A percentile compares a stretch with the other conserved stretches of the same genome.
phyloP scores from a whole-genome alignment of 2,113 vertebrate species.

The Eonycteris spelaea region DNA sequence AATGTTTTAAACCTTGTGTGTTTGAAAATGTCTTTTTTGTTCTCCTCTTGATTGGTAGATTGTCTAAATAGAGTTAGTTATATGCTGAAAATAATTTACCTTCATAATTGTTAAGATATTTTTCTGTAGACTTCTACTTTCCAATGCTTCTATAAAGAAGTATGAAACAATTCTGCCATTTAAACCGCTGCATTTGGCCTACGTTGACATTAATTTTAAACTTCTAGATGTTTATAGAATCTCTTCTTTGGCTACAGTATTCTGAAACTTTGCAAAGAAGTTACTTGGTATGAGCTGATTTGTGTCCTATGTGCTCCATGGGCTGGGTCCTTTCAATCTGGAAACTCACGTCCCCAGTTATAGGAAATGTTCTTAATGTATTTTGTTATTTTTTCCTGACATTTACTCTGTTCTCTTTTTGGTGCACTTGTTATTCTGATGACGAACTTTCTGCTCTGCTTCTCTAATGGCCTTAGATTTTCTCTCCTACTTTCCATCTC shows the following conservation, averaged over 20 bases:
- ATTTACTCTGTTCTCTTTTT: neutral
- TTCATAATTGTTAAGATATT: neutral
- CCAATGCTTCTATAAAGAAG: neutral
- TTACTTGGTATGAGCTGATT: neutral
- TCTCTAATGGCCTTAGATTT: neutral
- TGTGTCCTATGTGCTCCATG: neutral
- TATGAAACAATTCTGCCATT: neutral
- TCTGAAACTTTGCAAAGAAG: neutral
- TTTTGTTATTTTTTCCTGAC: neutral
- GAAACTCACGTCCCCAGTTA: neutral
- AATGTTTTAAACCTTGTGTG: neutral
- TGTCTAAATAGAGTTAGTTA: neutral
- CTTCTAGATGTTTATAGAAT: neutral
- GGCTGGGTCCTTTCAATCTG: neutral
- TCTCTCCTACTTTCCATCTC: neutral
- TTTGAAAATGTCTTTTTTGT: constrained; percentile 17
- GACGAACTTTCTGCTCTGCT: neutral
- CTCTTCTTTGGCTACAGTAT: neutral
- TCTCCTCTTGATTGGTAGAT: neutral
- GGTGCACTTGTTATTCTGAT: neutral
- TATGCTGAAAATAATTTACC: neutral
- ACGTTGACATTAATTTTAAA: neutral
- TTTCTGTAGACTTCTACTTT: neutral
- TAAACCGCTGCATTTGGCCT: neutral
- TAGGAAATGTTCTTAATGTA: neutral